phyloP scores from a whole-genome alignment of 2,797 vertebrate species.

The Lagothrix lagotricha region DNA sequence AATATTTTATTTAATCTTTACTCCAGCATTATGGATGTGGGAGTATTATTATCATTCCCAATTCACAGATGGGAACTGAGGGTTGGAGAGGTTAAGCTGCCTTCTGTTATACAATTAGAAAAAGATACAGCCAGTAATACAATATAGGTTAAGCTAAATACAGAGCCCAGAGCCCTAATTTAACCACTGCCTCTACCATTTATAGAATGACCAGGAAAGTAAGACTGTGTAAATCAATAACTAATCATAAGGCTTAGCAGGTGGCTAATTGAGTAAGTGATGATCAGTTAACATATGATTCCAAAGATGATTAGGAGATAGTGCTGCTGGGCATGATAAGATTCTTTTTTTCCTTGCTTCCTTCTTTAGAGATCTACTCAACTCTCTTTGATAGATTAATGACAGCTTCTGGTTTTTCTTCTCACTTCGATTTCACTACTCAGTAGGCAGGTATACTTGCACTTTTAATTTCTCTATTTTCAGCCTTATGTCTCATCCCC shows the following conservation, averaged over 20 bases:
- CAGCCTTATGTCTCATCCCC: background rate
- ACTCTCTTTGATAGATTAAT: background rate
- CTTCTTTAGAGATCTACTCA: background rate
- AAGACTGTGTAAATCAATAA: background rate
- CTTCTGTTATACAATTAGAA: background rate
- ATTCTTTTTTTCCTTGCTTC: background rate
- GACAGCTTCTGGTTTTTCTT: background rate
- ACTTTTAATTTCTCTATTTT: slow-evolving; percentile 30
- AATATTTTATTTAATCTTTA: background rate
- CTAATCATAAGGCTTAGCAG: background rate
- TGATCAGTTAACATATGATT: background rate
- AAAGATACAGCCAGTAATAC: background rate
- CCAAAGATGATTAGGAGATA: slow-evolving; percentile 1
- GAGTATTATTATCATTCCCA: background rate
- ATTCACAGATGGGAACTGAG: slow-evolving; percentile 1
- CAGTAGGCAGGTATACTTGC: background rate
- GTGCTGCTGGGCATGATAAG: background rate
- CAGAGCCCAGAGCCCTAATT: background rate
- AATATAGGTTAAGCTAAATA: slow-evolving; percentile 3
- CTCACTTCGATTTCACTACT: background rate
- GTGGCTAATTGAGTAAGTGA: background rate
- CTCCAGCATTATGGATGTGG: background rate
- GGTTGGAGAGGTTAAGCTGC: background rate
- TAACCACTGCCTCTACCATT: background rate
- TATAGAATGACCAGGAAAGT: slow-evolving; percentile 5